These are phyloP conservation scores for Scrobipalpa atriplicella DNA, from an alignment of 2,888 invertebrate genomes.

Conservation along the genomic window DNA sequence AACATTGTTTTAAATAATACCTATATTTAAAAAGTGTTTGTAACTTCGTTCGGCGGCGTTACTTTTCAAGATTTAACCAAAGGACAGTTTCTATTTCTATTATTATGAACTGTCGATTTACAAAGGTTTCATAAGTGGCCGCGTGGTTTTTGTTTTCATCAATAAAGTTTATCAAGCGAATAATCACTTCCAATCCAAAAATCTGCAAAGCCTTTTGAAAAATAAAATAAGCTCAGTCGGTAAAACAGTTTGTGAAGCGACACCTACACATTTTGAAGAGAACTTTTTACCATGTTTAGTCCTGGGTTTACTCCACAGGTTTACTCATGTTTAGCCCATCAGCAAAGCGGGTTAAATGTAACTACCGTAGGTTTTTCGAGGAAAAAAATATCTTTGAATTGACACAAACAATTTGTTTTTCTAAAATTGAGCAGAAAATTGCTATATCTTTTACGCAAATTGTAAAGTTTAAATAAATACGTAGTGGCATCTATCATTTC, in stretches of 20 bases:
- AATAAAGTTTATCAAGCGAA: not conserved
- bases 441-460: not conserved
- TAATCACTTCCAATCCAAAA: too few species aligned
- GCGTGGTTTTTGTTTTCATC: too few species aligned
- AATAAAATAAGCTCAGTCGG: not conserved
- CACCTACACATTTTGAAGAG: not conserved
- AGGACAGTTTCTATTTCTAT: too few species aligned
- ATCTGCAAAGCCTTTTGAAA: not conserved
- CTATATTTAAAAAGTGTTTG: too few species aligned
- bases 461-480: not conserved
- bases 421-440: not conserved
- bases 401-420: not conserved
- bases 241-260: not conserved
- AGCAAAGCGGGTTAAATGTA: too few species aligned
- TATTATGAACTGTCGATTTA: too few species aligned
- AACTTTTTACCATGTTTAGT: not conserved
- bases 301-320: not conserved
- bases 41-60: too few species aligned
- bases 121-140: too few species aligned
- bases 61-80: too few species aligned
- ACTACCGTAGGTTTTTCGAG: too few species aligned
- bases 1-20: too few species aligned
- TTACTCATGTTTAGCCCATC: not conserved
- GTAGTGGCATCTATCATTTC: slow-evolving; percentile 20
- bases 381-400: too few species aligned